Conservation (phyloP, 2,113 vertebrate genomes). For the Bucco capensis region DNA sequence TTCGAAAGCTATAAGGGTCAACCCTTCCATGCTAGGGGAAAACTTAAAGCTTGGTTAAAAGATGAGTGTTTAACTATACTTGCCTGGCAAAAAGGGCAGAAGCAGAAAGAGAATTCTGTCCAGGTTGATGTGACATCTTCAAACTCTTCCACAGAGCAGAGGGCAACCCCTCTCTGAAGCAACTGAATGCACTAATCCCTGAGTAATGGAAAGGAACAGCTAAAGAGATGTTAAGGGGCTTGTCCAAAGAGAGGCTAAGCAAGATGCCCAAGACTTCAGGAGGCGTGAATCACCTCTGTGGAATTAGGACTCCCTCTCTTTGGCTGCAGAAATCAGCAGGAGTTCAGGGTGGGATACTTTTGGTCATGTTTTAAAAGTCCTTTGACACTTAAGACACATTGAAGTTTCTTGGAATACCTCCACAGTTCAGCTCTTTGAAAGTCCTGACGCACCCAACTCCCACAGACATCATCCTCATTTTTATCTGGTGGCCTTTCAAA, state of each 20-base stretch:
- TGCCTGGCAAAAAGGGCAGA: not conserved
- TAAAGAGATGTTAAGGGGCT: not conserved
- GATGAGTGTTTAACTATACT: not conserved
- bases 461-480: not conserved
- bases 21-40: accelerated
- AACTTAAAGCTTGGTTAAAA: accelerated
- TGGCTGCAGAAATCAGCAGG: not conserved
- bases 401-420: conserved; percentile 11
- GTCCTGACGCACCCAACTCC: not conserved
- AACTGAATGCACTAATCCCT: not conserved
- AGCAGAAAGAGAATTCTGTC: not conserved
- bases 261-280: not conserved
- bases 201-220: not conserved
- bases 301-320: not conserved
- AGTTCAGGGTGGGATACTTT: not conserved
- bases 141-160: not conserved
- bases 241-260: not conserved
- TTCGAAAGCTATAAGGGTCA: not conserved
- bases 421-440: not conserved
- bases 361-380: not conserved
- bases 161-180: not conserved
- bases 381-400: not conserved
- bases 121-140: not conserved
- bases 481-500: conserved; percentile 9
- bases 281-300: not conserved